These are phyloP conservation scores for Orchesella cincta DNA, from an alignment of 1,140 invertebrate genomes.

Conservation along the genomic window DNA sequence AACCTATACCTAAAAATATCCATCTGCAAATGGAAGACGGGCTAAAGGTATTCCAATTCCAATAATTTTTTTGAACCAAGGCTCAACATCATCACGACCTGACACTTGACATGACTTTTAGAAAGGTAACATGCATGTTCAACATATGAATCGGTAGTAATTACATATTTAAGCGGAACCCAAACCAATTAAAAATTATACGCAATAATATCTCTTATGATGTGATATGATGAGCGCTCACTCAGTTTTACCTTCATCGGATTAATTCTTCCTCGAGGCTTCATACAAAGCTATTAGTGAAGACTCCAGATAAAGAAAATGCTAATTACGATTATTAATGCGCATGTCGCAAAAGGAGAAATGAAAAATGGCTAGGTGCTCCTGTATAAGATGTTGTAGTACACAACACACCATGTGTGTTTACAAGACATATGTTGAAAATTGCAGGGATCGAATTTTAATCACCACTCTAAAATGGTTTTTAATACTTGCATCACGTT, in stretches of 20 bases:
- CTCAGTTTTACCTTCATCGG: slow-evolving; percentile 11
- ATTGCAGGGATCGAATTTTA: slow-evolving; percentile 4
- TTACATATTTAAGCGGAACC: neutral
- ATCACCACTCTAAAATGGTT: neutral
- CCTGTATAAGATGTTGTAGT: neutral
- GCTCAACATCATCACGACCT: neutral
- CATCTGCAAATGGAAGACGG: no score
- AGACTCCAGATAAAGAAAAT: slow-evolving; percentile 4
- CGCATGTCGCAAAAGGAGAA: slow-evolving; percentile 11
- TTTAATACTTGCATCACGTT: slow-evolving; percentile 12
- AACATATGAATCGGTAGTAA: neutral
- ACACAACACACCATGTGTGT: neutral
- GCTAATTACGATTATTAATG: slow-evolving; percentile 1
- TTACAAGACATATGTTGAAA: neutral
- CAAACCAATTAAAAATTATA: neutral
- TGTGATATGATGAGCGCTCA: no score
- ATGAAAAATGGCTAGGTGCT: neutral
- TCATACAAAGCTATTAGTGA: neutral
- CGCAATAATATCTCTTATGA: no score
- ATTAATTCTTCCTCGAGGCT: neutral
- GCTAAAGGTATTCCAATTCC: no score
- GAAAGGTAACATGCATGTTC: neutral
- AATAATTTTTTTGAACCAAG: slow-evolving; percentile 9
- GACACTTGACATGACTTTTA: no score
- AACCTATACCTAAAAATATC: no score